Evolutionary conservation across 2,888 invertebrate species (phyloP).

Genomic region (Zygaena filipendulae): DNA sequence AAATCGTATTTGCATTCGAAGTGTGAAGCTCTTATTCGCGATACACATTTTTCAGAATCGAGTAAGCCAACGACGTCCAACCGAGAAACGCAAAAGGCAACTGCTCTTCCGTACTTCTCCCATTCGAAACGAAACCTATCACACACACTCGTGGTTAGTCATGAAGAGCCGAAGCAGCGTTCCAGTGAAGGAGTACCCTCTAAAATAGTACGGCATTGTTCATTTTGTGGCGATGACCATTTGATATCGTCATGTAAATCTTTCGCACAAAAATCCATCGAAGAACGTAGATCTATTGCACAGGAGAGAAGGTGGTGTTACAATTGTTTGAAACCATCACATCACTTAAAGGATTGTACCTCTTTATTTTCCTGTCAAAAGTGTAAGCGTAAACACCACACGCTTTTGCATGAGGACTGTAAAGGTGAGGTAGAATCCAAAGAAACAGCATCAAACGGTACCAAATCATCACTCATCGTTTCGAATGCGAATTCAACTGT

Average conservation of each 20-base stretch:
- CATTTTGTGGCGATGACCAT: background rate
- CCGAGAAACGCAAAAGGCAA: background rate
- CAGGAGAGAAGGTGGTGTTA: slow-evolving; percentile 3
- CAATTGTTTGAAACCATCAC: slow-evolving; percentile 4
- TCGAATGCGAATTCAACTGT: slow-evolving; percentile 3
- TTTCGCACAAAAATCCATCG: slow-evolving; percentile 2
- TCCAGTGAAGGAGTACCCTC: background rate
- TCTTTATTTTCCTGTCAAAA: slow-evolving; percentile 1
- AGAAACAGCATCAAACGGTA: background rate
- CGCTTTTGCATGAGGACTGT: background rate
- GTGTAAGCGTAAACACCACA: slow-evolving; percentile 1
- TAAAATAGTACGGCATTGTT: background rate
- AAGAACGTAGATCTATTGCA: slow-evolving; percentile 1
- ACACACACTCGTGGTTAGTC: background rate
- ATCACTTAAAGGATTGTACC: slow-evolving; percentile 3
- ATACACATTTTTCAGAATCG: slow-evolving; percentile 4
- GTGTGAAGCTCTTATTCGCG: slow-evolving; percentile 6
- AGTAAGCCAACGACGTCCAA: background rate
- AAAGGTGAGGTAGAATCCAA: too few species aligned
- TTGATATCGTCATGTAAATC: slow-evolving; percentile 1
- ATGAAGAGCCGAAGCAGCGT: background rate
- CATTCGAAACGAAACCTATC: background rate
- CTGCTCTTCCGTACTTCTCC: background rate
- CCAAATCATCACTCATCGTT: background rate
- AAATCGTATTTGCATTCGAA: slow-evolving; percentile 1